These are phyloP conservation scores for Agrenia bidenticulata DNA, from an alignment of 2,888 invertebrate genomes.

Conservation along the genomic window DNA sequence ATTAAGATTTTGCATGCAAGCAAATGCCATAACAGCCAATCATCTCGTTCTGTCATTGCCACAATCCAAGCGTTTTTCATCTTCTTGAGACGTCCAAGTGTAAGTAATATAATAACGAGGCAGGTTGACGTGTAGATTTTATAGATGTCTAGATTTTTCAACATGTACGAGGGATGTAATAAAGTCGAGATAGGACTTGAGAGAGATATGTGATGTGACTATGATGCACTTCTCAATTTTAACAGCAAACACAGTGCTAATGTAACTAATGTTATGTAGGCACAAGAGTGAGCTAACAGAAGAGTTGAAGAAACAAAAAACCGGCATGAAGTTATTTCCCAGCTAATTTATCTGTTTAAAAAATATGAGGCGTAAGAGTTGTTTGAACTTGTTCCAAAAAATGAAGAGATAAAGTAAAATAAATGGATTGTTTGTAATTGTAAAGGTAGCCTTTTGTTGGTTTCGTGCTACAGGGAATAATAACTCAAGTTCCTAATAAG, in stretches of 20 bases:
- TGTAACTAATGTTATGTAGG: background rate
- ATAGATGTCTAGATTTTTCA: background rate
- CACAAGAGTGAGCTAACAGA: no score
- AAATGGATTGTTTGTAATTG: constrained; percentile 25
- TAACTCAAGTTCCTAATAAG: constrained; percentile 36
- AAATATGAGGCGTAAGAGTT: constrained; percentile 18
- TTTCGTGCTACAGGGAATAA: constrained; percentile 27
- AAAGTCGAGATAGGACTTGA: background rate
- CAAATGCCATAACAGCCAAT: constrained; percentile 15
- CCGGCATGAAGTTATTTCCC: background rate
- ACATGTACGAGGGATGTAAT: background rate
- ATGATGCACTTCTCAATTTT: background rate
- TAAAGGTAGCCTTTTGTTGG: constrained; percentile 18
- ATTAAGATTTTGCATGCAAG: constrained; percentile 49
- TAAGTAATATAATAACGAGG: constrained; percentile 7
- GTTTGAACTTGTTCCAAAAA: constrained; percentile 27
- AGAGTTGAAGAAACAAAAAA: background rate
- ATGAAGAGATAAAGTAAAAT: constrained; percentile 25
- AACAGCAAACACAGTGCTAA: background rate
- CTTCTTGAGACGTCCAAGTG: no score
- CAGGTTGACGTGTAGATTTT: constrained; percentile 19
- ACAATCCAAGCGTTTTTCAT: background rate
- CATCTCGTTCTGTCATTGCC: constrained; percentile 17
- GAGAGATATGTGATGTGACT: background rate
- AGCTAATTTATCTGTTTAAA: constrained; percentile 17